These are phyloP conservation scores for Axis porcinus DNA, from an alignment of 2,113 vertebrate genomes.

Conservation along the genomic window DNA sequence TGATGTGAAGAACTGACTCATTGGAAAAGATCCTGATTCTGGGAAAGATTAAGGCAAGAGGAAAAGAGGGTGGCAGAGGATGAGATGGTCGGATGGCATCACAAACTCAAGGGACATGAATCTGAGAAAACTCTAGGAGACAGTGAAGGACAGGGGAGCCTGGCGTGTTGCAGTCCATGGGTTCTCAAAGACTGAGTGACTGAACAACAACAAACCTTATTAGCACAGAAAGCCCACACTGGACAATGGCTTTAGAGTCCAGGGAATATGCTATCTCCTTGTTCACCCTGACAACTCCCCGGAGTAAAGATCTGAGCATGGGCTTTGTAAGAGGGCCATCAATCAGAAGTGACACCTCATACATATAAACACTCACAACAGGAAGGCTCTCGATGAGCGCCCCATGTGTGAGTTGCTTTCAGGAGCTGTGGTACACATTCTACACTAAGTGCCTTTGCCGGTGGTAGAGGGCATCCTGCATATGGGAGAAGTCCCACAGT, in stretches of 20 bases:
- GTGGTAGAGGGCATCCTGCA: not conserved
- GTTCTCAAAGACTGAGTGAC: not conserved
- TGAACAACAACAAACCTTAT: not conserved
- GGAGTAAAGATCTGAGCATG: not conserved
- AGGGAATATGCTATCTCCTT: not conserved
- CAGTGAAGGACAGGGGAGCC: not conserved
- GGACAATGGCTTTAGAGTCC: not conserved
- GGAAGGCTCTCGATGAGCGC: not conserved
- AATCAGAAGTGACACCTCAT: not conserved
- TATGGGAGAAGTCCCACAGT: not conserved
- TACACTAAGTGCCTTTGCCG: not conserved
- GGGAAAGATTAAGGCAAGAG: not conserved
- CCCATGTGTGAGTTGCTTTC: not conserved
- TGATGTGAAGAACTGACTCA: not conserved
- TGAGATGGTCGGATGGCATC: not conserved
- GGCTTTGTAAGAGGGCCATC: not conserved
- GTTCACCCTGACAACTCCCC: not conserved
- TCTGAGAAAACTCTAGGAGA: not conserved
- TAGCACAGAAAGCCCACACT: not conserved
- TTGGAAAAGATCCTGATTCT: not conserved
- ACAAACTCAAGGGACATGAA: not conserved
- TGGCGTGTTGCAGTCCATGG: not conserved
- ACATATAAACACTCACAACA: rapidly evolving
- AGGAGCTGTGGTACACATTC: not conserved
- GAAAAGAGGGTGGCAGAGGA: not conserved